Base-by-base conservation (phyloP, 2,888 invertebrate species). In the Masnerella sp. region DNA sequence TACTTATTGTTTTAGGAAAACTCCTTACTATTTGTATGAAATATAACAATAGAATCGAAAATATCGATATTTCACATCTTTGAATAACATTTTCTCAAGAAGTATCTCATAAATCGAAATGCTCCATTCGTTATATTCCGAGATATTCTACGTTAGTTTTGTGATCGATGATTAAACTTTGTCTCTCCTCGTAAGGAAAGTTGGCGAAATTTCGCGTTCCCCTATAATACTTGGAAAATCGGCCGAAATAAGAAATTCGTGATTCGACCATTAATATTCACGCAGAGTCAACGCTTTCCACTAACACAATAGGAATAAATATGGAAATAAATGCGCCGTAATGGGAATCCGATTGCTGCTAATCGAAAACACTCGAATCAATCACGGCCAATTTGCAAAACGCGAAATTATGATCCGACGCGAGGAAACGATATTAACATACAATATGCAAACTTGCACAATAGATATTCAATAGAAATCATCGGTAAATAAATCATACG, bases 371-470 rank as follows among this genome's bases (percentile, higher is more conserved):
- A 25, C 17, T 45, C 34, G 22, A 58, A 45, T 36, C 45, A 18
- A 12, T 28, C 28, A 14, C 18, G 7, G 34, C 5, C 38, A 12
- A 34, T 54, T 45, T 40, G 47, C 5, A 47, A 38, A 47, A 25
- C 38, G 20, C 17, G 14, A 56, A 56, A 56, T 65, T 20, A 43
- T n/a, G n/a, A n/a, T n/a, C n/a, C n/a, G n/a, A n/a, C 8, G 17
- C 32, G 0, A 38, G 54, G 30, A 38, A 15, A 22, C 12, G 28
- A 2, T 32, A 67, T 67, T 67, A 49, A 49, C 67, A 67, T 56
- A 67, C 67, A 67, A 67, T 67, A 49, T 58, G 56, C 42, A 5
- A 58, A 18, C 17, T 67, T 58, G 42, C 49, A 40, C 56, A 67
- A 67, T 67, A 49, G 42, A 54, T 42, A 49, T 49, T 67, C 49